Conservation (phyloP, 2,797 vertebrate genomes). For the Buceros bicornis region DNA sequence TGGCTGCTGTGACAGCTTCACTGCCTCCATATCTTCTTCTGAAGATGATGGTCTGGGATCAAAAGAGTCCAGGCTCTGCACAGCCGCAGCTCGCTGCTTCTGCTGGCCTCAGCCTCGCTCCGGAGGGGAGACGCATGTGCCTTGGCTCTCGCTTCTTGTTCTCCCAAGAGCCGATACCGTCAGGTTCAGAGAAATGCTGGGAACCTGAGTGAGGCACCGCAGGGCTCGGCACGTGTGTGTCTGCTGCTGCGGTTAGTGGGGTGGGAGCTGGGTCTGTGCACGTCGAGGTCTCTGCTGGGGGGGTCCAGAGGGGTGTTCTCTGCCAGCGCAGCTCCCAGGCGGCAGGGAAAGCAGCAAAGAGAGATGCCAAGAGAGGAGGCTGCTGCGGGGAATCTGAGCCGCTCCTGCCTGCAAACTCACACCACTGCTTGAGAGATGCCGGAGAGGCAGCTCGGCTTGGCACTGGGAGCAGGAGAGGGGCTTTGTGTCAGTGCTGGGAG, state of each 20-base stretch:
- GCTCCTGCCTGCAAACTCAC: background rate
- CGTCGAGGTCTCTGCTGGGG: background rate
- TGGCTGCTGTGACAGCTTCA: background rate
- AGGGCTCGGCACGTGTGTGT: fast-evolving
- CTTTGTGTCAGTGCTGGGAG: background rate
- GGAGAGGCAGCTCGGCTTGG: background rate
- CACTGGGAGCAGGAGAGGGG: background rate
- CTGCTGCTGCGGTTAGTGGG: background rate
- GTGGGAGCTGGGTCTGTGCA: background rate
- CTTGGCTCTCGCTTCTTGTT: background rate
- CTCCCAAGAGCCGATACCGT: background rate
- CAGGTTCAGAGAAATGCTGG: background rate
- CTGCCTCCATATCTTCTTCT: background rate
- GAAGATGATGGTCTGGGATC: background rate
- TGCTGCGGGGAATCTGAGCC: background rate
- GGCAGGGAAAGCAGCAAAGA: background rate
- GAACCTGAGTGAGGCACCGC: background rate
- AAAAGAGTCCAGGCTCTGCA: background rate
- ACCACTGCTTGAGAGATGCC: background rate
- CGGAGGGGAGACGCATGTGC: fast-evolving
- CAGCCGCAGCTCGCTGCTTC: background rate
- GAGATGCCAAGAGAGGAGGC: background rate
- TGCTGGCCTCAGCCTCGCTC: background rate
- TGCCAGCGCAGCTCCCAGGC: background rate
- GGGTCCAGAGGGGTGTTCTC: fast-evolving